phyloP scores from a whole-genome alignment of 2,888 invertebrate genomes.

The Cremastinae sp. region DNA sequence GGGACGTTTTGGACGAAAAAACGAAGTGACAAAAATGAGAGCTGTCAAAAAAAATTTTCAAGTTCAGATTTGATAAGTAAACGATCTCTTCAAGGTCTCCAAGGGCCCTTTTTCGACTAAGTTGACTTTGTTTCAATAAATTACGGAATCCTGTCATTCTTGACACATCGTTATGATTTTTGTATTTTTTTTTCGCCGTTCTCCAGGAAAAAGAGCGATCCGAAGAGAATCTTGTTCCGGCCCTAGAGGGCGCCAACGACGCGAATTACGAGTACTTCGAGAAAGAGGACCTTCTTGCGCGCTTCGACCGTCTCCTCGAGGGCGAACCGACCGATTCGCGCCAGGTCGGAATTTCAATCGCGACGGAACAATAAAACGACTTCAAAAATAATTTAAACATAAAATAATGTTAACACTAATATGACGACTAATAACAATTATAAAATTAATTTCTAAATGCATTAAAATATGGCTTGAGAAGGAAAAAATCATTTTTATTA shows the following conservation, averaged over 20 bases:
- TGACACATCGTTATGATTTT: slow-evolving; percentile 47
- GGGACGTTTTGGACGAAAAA: too few relatives aligned
- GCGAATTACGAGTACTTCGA: slow-evolving; percentile 69
- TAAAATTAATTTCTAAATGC: too few relatives aligned
- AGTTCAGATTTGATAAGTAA: too few relatives aligned
- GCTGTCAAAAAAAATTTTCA: too few relatives aligned
- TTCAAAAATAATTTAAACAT: neutral
- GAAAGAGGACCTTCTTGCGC: slow-evolving; percentile 74
- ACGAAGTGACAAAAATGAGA: too few relatives aligned
- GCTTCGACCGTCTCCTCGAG: slow-evolving; percentile 73
- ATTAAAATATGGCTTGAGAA: neutral
- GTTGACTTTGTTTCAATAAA: too few relatives aligned
- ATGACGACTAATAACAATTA: slow-evolving; percentile 1
- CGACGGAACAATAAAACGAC: neutral
- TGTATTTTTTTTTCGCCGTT: slow-evolving; percentile 64
- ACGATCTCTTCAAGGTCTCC: too few relatives aligned
- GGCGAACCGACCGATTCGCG: slow-evolving; percentile 64
- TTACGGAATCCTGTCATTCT: slow-evolving; percentile 25
- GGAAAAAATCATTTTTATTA: too few relatives aligned
- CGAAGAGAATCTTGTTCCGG: slow-evolving; percentile 70
- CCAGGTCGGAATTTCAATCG: slow-evolving; percentile 42
- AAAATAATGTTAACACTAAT: too few relatives aligned
- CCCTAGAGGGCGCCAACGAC: slow-evolving; percentile 68
- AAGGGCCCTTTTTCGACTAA: too few relatives aligned
- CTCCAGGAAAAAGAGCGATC: slow-evolving; percentile 70